Evolutionary conservation across 30 jellyfish, hydroid and myxozoan species (phyloP), one percentile per base, ranked within the genome.

Genomic region (Hydractinia symbiolongicarpus): DNA sequence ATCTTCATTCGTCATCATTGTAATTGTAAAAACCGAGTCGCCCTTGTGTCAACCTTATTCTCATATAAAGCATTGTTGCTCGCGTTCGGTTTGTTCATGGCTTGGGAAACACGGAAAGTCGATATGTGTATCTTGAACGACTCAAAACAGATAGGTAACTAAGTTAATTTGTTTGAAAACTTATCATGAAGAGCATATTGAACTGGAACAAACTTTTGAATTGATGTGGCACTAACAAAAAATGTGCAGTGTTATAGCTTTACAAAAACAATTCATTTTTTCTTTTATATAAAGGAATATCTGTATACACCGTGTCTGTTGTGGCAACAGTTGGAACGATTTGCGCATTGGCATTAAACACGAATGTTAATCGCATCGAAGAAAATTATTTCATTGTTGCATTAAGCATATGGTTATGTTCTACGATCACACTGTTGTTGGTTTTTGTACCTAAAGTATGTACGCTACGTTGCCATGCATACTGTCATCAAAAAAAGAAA

Each of bases 41-140:
- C 84, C 81, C 85, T 89, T 79, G 61, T 88, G 8, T 72, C 92
- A 10, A 79, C 93, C 54, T 70, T 88, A 6, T 17, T 74, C 53
- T 88, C 89, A 5, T 89, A 89, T 85, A 89, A 89, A 77, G 97
- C 90, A 30, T 51, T 90, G 19, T 85, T 90, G 7, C 81, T 90
- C 8, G 52, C 84, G 52, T 87, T 90, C 67, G 97, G 97, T 5
- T 79, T 90, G 81, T 90, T 90, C 61, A 67, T 90, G 61, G 97
- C 97, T 16, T 90, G 97, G 97, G 97, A 90, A 54, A 90, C 97
- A 4, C 56, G 97, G 44, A 72, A 90, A 4, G 95, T 90, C 56
- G 84, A 90, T 78, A 89, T 90, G n/a, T 79, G 89, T 66, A 90
- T 89, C 7, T 68, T 90, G 75, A 90, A 90, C 57, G 97, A 90